Base-by-base conservation (phyloP, 2,113 vertebrate genomes). In the Pandion haliaetus region DNA sequence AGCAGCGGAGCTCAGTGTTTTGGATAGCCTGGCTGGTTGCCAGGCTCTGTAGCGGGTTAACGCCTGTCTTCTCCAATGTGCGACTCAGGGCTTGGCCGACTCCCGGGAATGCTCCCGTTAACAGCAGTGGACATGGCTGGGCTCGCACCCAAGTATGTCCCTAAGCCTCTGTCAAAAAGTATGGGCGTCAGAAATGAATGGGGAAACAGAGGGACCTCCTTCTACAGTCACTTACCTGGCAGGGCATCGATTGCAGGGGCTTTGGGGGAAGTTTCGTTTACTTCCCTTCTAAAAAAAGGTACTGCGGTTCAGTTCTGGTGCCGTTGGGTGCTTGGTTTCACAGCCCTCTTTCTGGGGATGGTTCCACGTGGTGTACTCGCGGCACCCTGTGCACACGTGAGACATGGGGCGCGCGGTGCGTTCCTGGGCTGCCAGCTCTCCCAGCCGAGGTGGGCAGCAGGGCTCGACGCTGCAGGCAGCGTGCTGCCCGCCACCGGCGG, bases 311-410 rank as follows among this genome's bases (percentile, higher is more conserved):
- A 7, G 26, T 29, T 40, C 57, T 17, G 42, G 20, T 20, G 52
- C 62, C 23, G 19, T 55, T 8, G 88, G 57, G 28, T 3, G 2
- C 45, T 42, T 1, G 3, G 67, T 6, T 38, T 12, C 4, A 2
- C 25, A 21, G 17, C 24, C 50, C 10, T 8, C 17, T 14, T 23
- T 6, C 21, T 5, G 57, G 70, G 15, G 34, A 6, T 5, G 45
- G 4, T 31, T 63, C 26, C 32, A 2, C 3, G 10, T 17, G 13
- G 0, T 0, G 17, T 20, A 17, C 49, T 24, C 8, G 26, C 31
- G 8, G 34, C 42, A 25, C 18, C 5, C 34, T 8, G 3, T 2
- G 38, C 3, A 0, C 26, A 17, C 4, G 2, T 17, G 17, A 10
- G 24, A 28, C 13, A 6, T 1, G 10, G 44, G 29, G 24, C 2